Conservation (phyloP, 2,888 invertebrate species). For the Eudasyphora cyanicolor region DNA sequence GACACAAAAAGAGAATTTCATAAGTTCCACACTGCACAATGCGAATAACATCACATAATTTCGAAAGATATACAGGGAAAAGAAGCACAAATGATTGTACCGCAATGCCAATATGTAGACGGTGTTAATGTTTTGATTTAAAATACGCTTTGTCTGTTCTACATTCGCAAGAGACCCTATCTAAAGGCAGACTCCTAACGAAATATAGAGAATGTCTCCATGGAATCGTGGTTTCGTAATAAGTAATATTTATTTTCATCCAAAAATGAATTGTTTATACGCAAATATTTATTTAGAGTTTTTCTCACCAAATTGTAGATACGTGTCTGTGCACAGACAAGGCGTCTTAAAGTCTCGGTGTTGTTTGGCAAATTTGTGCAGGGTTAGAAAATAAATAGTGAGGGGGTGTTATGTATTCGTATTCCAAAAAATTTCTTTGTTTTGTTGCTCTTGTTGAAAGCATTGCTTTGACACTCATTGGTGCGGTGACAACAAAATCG, state of each 20-base stretch:
- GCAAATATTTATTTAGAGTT: slow-evolving; percentile 18
- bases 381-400: not conserved
- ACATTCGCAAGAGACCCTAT: no score
- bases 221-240: not conserved
- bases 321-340: slow-evolving; percentile 36
- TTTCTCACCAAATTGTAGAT: slow-evolving; percentile 27
- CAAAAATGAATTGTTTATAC: slow-evolving; percentile 8
- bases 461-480: not conserved
- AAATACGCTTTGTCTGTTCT: no score
- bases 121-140: no score
- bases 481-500: slow-evolving; percentile 17
- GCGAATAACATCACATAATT: no score
- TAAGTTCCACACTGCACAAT: no score
- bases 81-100: no score
- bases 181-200: no score
- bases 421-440: not conserved
- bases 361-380: not conserved
- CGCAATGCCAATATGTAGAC: no score
- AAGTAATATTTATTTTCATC: not conserved
- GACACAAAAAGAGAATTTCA: no score
- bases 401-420: not conserved
- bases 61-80: no score
- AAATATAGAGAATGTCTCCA: not conserved
- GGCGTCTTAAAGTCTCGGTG: slow-evolving; percentile 41
- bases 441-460: not conserved